Evolutionary conservation across 2,888 invertebrate genomes (phyloP).

Genomic region (Nineta flava): DNA sequence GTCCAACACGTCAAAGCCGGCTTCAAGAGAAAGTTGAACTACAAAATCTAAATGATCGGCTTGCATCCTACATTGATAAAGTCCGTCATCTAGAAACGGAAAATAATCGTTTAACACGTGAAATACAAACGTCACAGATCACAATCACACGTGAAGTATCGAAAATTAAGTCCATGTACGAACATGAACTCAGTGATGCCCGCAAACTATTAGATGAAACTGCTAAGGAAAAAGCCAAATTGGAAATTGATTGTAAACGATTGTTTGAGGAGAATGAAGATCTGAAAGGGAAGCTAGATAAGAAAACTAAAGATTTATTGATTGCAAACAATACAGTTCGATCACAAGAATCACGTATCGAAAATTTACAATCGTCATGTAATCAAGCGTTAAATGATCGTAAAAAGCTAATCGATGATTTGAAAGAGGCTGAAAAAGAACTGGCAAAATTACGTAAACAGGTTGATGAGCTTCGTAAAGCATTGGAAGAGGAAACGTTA

Average conservation of each 20-base stretch:
- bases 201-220: slow-evolving; percentile 83
- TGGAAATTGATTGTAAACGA: slow-evolving; percentile 84
- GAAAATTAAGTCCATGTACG: slow-evolving; percentile 82
- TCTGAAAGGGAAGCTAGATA: slow-evolving; percentile 52
- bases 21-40: slow-evolving; percentile 89
- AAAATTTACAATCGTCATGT: slow-evolving; percentile 59
- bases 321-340: slow-evolving; percentile 58
- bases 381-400: slow-evolving; percentile 62
- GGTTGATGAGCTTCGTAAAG: slow-evolving; percentile 68
- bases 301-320: slow-evolving; percentile 56
- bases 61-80: slow-evolving; percentile 91
- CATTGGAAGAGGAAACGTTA: slow-evolving; percentile 86
- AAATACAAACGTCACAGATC: slow-evolving; percentile 74
- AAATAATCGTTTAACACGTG: slow-evolving; percentile 69
- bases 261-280: slow-evolving; percentile 76
- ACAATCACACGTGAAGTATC: slow-evolving; percentile 75
- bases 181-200: slow-evolving; percentile 81
- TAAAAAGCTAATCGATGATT: slow-evolving; percentile 62
- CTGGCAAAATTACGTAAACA: slow-evolving; percentile 59
- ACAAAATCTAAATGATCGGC: slow-evolving; percentile 86
- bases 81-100: slow-evolving; percentile 86
- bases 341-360: slow-evolving; percentile 54
- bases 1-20: slow-evolving; percentile 78
- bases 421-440: slow-evolving; percentile 60
- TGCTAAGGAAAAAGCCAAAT: slow-evolving; percentile 79